phyloP scores from a whole-genome alignment of 2,888 invertebrate genomes.

The Heteropelma amictum region DNA sequence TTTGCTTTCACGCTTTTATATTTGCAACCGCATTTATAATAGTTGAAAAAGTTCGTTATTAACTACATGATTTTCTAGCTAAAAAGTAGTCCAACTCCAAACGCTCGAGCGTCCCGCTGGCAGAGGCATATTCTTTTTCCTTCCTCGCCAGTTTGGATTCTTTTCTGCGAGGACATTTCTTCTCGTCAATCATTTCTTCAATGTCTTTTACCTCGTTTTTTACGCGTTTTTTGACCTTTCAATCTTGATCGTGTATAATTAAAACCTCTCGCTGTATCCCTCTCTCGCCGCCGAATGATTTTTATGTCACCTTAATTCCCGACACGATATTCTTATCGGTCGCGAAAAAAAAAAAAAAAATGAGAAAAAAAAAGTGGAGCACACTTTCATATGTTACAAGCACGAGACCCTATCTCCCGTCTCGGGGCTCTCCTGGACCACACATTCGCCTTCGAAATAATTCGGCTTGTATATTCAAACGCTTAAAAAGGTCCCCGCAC shows the following conservation, averaged over 20 bases:
- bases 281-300: not conserved
- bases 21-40: no score
- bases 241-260: not conserved
- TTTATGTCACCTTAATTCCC: conserved; percentile 2
- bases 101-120: no score
- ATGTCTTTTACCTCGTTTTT: not conserved
- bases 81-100: no score
- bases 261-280: no score
- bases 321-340: conserved; percentile 8
- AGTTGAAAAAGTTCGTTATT: no score
- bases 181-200: no score
- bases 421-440: conserved; percentile 20
- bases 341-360: not conserved
- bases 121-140: no score
- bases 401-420: conserved; percentile 6
- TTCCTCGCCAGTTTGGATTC: no score
- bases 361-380: conserved; percentile 26
- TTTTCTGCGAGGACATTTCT: not conserved
- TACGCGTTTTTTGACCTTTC: not conserved
- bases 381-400: conserved; percentile 18
- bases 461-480: conserved; percentile 43
- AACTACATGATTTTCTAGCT: no score
- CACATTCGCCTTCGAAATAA: conserved; percentile 37
- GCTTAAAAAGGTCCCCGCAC: conserved; percentile 33
- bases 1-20: no score